Evolutionary conservation across 1,140 invertebrate genomes (phyloP), one percentile per base, ranked within the genome.

Genomic region (Bursaphelenchus mucronatus): DNA sequence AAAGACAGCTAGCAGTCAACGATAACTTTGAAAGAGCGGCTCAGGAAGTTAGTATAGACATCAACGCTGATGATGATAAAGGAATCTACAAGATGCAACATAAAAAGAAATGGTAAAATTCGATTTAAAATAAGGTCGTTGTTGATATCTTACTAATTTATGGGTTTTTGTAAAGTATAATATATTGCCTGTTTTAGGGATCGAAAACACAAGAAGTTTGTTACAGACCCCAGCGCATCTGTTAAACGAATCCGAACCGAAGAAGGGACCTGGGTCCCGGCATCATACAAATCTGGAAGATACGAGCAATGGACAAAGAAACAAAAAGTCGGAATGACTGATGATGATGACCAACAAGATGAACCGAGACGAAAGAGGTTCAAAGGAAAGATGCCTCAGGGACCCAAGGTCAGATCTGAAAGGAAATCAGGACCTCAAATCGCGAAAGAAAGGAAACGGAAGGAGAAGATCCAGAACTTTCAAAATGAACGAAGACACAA

Each of bases 191-290:
- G 56, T 74, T 73, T 53, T 72, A 86, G 86, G 92, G 91, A 94
- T 84, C 86, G 89, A 11, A 92, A 92, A 81, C 88, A 89, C 81
- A 94, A 94, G 85, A 92, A 90, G 82, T 93, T 91, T 87, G 86
- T 94, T n/a, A 69, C 65, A 19, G 87, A 47, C 50, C 62, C 83
- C 82, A 85, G 88, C 78, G 78, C 82, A 1, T 87, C 87, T 67
- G 82, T 84, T 17, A 88, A 88, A 53, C 92, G 91, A 83, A 94
- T 97, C 69, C 88, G 88, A 68, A 96, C 94, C 3, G 94, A 98
- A 83, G 92, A 90, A 61, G 94, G 94, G 9, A 87, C 86, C 0
- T 91, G 90, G 87, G 93, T 98, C 73, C 88, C 92, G 3, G 91
- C 93, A 0, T 89, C 90, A 0, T 97, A 91, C 82, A 95, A 95